phyloP scores from a whole-genome alignment of 2,888 invertebrate species.

The Tipula unca region DNA sequence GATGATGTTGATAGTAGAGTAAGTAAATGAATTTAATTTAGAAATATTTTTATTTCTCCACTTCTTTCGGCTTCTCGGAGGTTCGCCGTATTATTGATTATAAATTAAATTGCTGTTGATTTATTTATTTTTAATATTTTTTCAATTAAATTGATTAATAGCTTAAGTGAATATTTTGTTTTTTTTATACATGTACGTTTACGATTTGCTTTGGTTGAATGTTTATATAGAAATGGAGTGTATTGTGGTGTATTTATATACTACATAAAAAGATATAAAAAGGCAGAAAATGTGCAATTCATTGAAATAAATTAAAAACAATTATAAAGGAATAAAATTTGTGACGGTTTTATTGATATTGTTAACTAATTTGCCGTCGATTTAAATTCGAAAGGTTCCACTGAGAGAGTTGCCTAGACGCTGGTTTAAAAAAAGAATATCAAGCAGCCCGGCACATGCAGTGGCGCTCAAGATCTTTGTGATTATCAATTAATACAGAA shows the following conservation, averaged over 20 bases:
- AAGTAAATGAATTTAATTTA: not conserved
- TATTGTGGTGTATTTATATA: not conserved
- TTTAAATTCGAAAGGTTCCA: too few relatives aligned
- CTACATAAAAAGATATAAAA: not conserved
- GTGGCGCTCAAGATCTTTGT: too few relatives aligned
- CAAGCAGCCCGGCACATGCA: too few relatives aligned
- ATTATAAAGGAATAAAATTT: not conserved
- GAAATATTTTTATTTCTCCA: not conserved
- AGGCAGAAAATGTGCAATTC: not conserved
- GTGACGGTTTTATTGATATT: not conserved
- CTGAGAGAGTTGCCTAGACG: too few relatives aligned
- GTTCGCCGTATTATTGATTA: not conserved
- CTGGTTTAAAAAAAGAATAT: too few relatives aligned
- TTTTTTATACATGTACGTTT: not conserved
- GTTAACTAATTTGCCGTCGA: too few relatives aligned
- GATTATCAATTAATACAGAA: too few relatives aligned
- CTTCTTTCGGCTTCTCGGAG: not conserved
- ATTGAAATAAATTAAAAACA: not conserved
- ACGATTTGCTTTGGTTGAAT: not conserved
- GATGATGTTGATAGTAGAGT: not conserved
- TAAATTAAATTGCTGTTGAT: not conserved
- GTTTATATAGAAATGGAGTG: not conserved
- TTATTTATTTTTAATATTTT: not conserved
- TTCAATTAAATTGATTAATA: not conserved
- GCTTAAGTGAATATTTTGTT: not conserved